These are phyloP conservation scores for Cladorhizidae sp. DNA, from an alignment of 37 sponge, comb jelly and placozoan genomes.

Conservation along the genomic window DNA sequence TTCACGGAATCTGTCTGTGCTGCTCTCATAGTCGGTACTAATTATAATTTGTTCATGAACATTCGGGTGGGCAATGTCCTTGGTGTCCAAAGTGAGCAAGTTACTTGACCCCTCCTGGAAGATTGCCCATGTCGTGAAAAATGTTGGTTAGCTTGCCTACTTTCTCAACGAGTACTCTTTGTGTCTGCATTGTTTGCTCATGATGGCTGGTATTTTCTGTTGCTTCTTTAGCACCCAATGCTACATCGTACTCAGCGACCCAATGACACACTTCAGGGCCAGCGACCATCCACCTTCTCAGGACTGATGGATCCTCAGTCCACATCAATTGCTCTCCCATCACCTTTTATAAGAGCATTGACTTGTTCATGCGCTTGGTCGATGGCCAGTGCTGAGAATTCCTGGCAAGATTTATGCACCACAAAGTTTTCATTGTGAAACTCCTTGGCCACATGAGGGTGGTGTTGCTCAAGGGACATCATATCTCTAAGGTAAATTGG, in stretches of 20 bases:
- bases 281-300: no score
- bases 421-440: no score
- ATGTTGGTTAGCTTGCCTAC: constrained; percentile 11
- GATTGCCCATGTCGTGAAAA: background rate
- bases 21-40: background rate
- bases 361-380: no score
- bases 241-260: background rate
- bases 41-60: constrained; percentile 13
- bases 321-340: no score
- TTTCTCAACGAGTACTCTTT: background rate
- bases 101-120: background rate
- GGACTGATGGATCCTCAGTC: no score
- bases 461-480: no score
- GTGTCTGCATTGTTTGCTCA: constrained; percentile 5
- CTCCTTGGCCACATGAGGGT: no score
- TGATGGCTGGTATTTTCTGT: constrained; percentile 5
- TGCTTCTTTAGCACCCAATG: background rate
- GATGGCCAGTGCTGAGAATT: no score
- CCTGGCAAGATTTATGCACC: no score
- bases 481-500: no score
- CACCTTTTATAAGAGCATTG: no score
- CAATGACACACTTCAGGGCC: no score
- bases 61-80: background rate
- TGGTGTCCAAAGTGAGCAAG: constrained; percentile 13
- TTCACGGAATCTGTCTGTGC: background rate